phyloP scores from a whole-genome alignment of 2,888 invertebrate genomes.

The Eupeodes luniger region DNA sequence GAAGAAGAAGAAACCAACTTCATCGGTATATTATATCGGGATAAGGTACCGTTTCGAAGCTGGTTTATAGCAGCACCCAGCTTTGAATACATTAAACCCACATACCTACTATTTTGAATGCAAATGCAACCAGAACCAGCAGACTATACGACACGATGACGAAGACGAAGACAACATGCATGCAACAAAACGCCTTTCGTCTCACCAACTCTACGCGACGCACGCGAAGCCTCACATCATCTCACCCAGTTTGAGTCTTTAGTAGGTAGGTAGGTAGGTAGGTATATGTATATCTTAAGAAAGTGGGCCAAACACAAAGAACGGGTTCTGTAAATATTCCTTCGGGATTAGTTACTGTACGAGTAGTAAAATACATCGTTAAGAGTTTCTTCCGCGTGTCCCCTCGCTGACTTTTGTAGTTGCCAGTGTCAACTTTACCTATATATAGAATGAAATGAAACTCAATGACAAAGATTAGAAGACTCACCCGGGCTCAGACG shows the following conservation, averaged over 20 bases:
- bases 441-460: conserved; percentile 19
- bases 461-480: conserved; percentile 44
- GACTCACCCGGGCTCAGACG: not conserved
- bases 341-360: conserved; percentile 60
- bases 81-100: conserved; percentile 59
- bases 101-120: conserved; percentile 39
- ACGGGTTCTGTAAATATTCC: conserved; percentile 73
- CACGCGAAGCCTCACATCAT: conserved; percentile 8
- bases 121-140: conserved; percentile 29
- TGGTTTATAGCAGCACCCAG: conserved; percentile 34
- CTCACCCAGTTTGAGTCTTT: conserved; percentile 11
- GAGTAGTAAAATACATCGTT: conserved; percentile 4
- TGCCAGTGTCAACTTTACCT: conserved; percentile 48
- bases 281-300: not conserved
- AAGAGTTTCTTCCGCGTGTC: not conserved
- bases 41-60: conserved; percentile 45
- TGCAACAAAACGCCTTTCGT: conserved; percentile 32
- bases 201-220: not conserved
- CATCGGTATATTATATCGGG: not conserved
- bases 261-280: no score
- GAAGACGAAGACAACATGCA: conserved; percentile 17
- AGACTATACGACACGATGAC: no score
- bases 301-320: conserved; percentile 69
- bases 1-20: not conserved
- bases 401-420: not conserved